phyloP scores from a whole-genome alignment of 2,888 invertebrate species.

The Beris morrisii region DNA sequence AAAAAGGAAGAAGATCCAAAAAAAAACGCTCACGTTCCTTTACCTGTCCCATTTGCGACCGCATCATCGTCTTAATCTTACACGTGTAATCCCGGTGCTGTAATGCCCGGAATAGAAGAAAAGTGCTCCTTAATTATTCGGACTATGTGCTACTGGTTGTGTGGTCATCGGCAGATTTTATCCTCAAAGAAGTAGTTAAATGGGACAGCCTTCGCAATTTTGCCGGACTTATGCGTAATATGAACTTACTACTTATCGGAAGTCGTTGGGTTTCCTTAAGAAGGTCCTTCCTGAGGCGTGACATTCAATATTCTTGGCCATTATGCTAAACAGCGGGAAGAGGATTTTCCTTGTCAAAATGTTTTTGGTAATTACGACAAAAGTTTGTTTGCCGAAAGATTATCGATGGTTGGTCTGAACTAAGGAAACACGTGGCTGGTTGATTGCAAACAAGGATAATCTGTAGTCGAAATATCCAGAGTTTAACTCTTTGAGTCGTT shows the following conservation, averaged over 20 bases:
- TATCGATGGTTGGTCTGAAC: too few relatives aligned
- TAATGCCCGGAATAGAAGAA: slow-evolving; percentile 13
- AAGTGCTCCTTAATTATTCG: slow-evolving; percentile 16
- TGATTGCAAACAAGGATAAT: not conserved
- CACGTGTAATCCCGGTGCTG: slow-evolving; percentile 26
- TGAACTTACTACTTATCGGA: not conserved
- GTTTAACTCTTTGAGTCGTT: slow-evolving; percentile 21
- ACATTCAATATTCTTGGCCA: slow-evolving; percentile 16
- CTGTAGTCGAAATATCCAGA: not conserved
- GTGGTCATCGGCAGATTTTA: slow-evolving; percentile 31
- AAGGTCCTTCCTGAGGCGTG: slow-evolving; percentile 21
- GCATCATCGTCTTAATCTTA: slow-evolving; percentile 20
- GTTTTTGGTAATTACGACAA: slow-evolving; percentile 10
- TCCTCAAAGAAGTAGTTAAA: slow-evolving; percentile 28
- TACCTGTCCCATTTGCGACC: slow-evolving; percentile 1
- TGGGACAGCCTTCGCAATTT: slow-evolving; percentile 4
- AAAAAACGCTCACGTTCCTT: not conserved
- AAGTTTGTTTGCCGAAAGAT: not conserved
- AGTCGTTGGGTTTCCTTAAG: slow-evolving; percentile 6
- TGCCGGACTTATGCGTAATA: not conserved
- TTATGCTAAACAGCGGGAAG: slow-evolving; percentile 14
- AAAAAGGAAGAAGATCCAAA: slow-evolving; percentile 2
- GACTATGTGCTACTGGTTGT: not conserved
- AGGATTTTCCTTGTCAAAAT: slow-evolving; percentile 21
- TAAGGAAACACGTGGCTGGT: not conserved